A percentile compares a stretch with the other conserved stretches of the same genome.
Conservation (phyloP, 2,888 invertebrate genomes). For the Ypsolopha scabrella region DNA sequence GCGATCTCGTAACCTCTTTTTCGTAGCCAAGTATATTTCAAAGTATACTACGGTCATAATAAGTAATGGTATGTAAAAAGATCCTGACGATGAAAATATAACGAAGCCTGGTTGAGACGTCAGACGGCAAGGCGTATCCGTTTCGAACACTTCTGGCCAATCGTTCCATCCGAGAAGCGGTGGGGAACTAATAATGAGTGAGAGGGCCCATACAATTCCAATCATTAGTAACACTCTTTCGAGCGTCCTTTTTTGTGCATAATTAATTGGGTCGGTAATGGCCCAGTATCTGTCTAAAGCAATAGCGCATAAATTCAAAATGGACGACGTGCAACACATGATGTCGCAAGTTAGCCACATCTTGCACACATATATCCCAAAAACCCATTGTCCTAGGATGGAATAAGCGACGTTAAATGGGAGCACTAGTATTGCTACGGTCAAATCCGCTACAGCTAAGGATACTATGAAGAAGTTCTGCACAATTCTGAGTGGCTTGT, state of each 20-base stretch:
- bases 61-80: constrained; percentile 93
- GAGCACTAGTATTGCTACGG: constrained; percentile 90
- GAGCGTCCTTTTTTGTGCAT: constrained; percentile 91
- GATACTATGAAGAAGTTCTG: constrained; percentile 98
- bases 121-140: constrained; percentile 84
- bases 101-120: constrained; percentile 92
- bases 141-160: constrained; percentile 88
- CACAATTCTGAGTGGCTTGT: constrained; percentile 90
- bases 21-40: constrained; percentile 94
- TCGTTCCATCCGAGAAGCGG: constrained; percentile 95
- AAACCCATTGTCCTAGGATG: constrained; percentile 91
- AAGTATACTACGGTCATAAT: constrained; percentile 97
- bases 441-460: constrained; percentile 92
- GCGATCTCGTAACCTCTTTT: constrained; percentile 84
- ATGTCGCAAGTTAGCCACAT: constrained; percentile 97
- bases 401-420: constrained; percentile 95
- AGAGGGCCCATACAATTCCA: constrained; percentile 87
- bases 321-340: constrained; percentile 95
- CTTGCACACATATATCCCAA: constrained; percentile 92
- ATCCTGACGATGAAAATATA: constrained; percentile 91
- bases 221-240: constrained; percentile 90
- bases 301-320: constrained; percentile 93
- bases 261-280: constrained; percentile 94
- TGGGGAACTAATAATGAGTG: constrained; percentile 89
- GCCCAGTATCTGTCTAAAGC: constrained; percentile 96